These are phyloP conservation scores for Drosophila histrio DNA, from an alignment of 2,888 invertebrate species.

Conservation along the genomic window DNA sequence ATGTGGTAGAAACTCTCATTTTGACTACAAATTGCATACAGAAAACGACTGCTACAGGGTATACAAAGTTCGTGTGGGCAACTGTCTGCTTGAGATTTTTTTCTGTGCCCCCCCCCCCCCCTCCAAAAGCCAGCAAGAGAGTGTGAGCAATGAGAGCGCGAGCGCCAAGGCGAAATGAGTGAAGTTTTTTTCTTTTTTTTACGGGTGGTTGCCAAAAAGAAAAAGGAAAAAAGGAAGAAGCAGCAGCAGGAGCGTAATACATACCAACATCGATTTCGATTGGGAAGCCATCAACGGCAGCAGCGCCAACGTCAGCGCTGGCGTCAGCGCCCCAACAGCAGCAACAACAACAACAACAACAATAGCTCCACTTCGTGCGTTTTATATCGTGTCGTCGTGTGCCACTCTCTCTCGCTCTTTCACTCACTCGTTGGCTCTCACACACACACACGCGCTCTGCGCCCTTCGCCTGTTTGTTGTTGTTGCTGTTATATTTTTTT, in stretches of 20 bases:
- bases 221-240: slow-evolving; percentile 11
- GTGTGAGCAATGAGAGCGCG: slow-evolving; percentile 26
- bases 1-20: no score
- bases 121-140: background rate
- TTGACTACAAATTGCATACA: no score
- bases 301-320: slow-evolving; percentile 36
- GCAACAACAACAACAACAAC: slow-evolving; percentile 23
- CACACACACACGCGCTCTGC: slow-evolving; percentile 4
- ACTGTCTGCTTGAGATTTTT: slow-evolving; percentile 1
- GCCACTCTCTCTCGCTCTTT: slow-evolving; percentile 12
- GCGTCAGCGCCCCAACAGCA: slow-evolving; percentile 18
- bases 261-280: slow-evolving; percentile 84
- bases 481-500: slow-evolving; percentile 16
- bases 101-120: background rate
- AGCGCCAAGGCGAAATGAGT: slow-evolving; percentile 30
- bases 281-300: slow-evolving; percentile 83
- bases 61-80: no score
- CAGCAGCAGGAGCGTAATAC: slow-evolving; percentile 48
- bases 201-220: slow-evolving; percentile 57
- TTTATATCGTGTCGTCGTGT: slow-evolving; percentile 52
- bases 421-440: background rate
- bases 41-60: no score
- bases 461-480: slow-evolving; percentile 48
- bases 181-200: slow-evolving; percentile 18
- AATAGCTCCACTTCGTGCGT: slow-evolving; percentile 37